phyloP scores from a whole-genome alignment of 1,140 invertebrate species.

The Zaprionus davidi region DNA sequence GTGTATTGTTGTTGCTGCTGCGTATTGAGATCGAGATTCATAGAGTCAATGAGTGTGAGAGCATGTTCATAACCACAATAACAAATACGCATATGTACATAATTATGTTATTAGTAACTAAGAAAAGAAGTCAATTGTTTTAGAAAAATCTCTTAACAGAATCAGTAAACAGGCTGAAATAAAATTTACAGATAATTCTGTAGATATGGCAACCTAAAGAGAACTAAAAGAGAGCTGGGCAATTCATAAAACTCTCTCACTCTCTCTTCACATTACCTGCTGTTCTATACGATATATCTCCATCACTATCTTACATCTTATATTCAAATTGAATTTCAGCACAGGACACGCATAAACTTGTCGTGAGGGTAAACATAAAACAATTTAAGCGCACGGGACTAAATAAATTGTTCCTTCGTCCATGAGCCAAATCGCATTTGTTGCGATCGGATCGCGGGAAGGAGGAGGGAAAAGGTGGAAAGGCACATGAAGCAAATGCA shows the following conservation, averaged over 20 bases:
- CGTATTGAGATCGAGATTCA: too few relatives aligned
- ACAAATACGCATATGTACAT: too few relatives aligned
- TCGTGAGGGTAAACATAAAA: slow-evolving; percentile 28
- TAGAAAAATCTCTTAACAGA: too few relatives aligned
- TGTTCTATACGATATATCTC: neutral
- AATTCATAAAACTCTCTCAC: neutral
- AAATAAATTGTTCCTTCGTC: slow-evolving; percentile 40
- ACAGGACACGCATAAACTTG: slow-evolving; percentile 2
- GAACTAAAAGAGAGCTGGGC: too few relatives aligned
- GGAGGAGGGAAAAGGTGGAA: neutral
- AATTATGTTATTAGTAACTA: too few relatives aligned
- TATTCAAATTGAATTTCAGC: slow-evolving; percentile 6
- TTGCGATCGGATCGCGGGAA: slow-evolving; percentile 5
- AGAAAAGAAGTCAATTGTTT: too few relatives aligned
- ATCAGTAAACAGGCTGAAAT: too few relatives aligned
- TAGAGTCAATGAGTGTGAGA: too few relatives aligned
- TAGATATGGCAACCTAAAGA: too few relatives aligned
- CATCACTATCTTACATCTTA: neutral
- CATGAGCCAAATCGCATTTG: slow-evolving; percentile 47
- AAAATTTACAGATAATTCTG: too few relatives aligned
- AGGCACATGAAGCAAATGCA: slow-evolving; percentile 59
- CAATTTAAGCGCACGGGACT: slow-evolving; percentile 38
- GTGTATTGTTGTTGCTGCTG: too few relatives aligned
- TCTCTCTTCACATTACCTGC: neutral
- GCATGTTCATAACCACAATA: too few relatives aligned